phyloP scores from a whole-genome alignment of 2,888 invertebrate genomes.

The Leucania comma region DNA sequence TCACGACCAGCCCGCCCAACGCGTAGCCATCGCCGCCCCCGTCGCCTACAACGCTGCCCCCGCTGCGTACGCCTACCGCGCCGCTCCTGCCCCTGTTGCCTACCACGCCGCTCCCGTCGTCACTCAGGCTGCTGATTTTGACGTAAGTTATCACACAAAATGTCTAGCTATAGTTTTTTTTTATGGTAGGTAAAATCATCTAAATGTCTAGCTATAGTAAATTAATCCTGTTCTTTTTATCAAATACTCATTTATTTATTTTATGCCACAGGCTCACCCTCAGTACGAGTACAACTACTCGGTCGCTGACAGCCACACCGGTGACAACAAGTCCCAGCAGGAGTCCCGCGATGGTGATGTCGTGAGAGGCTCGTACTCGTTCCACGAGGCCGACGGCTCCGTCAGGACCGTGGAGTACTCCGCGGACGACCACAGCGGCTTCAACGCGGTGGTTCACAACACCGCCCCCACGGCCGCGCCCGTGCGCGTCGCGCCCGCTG shows the following conservation, averaged over 20 bases:
- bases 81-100: conserved; percentile 75
- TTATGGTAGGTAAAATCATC: too few species aligned
- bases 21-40: conserved; percentile 58
- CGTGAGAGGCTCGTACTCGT: conserved; percentile 79
- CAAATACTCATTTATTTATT: background rate
- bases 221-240: too few species aligned
- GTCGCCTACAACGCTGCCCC: conserved; percentile 84
- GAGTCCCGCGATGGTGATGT: conserved; percentile 81
- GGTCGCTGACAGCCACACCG: conserved; percentile 83
- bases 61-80: conserved; percentile 82
- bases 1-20: conserved; percentile 63
- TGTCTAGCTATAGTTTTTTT: too few species aligned
- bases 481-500: conserved; percentile 40
- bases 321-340: conserved; percentile 82
- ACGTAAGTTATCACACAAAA: conserved; percentile 13
- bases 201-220: too few species aligned
- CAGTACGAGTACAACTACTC: conserved; percentile 80
- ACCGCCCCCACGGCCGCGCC: conserved; percentile 63
- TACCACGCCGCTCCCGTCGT: conserved; percentile 69
- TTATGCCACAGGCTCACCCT: conserved; percentile 50
- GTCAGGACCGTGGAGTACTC: conserved; percentile 81
- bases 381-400: conserved; percentile 82
- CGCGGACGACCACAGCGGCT: conserved; percentile 80
- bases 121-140: conserved; percentile 56
- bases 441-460: conserved; percentile 72